Evolutionary conservation across 2,888 invertebrate species (phyloP).

Genomic region (Aproaerema taeniolella): DNA sequence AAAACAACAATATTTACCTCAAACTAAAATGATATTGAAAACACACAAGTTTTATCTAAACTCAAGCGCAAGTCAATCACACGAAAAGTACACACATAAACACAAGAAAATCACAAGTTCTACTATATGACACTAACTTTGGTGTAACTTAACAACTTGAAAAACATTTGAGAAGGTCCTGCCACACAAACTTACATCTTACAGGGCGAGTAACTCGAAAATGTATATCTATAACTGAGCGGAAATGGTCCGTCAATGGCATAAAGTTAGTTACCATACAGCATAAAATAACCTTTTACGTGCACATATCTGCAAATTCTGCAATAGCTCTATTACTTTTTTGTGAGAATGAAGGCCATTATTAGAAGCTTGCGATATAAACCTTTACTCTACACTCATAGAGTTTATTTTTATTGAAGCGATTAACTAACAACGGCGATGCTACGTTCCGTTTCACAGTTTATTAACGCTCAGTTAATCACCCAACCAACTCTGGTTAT

Average conservation of each 20-base stretch:
- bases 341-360: slow-evolving; percentile 48
- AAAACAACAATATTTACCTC: slow-evolving; percentile 1
- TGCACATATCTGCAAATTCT: slow-evolving; percentile 41
- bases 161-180: too few species aligned
- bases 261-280: slow-evolving; percentile 25
- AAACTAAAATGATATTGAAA: too few species aligned
- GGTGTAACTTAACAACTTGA: too few species aligned
- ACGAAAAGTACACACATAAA: too few species aligned
- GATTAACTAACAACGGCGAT: slow-evolving; percentile 10
- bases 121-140: too few species aligned
- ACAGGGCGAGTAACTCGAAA: too few species aligned
- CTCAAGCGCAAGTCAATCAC: too few species aligned
- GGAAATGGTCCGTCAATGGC: slow-evolving; percentile 27
- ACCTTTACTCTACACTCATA: slow-evolving; percentile 23
- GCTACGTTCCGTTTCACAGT: slow-evolving; percentile 25
- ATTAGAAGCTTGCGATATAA: slow-evolving; percentile 19
- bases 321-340: slow-evolving; percentile 42
- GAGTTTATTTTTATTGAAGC: slow-evolving; percentile 33
- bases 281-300: slow-evolving; percentile 51
- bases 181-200: too few species aligned
- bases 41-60: too few species aligned
- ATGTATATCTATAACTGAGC: too few species aligned
- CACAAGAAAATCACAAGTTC: too few species aligned
- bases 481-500: too few species aligned
- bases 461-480: neutral